These are phyloP conservation scores for Leptodactylus fuscus DNA, from an alignment of 2,113 vertebrate species.

Conservation along the genomic window DNA sequence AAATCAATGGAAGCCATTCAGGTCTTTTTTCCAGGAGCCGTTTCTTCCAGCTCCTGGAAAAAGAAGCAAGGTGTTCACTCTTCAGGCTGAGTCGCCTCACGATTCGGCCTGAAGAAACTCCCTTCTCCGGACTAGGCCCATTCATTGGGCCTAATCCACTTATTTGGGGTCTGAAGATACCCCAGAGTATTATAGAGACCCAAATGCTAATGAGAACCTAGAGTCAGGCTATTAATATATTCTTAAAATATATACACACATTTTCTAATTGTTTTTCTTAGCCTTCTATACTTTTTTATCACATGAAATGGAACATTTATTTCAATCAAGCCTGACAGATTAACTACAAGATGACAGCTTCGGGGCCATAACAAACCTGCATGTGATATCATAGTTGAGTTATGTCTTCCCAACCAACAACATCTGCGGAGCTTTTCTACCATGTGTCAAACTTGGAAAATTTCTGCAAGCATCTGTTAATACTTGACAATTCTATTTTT, in stretches of 20 bases:
- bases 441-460: constrained; percentile 67
- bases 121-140: too few relatives aligned
- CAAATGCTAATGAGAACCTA: too few relatives aligned
- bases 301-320: background rate
- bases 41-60: too few relatives aligned
- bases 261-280: background rate
- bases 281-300: background rate
- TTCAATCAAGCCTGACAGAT: background rate
- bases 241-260: background rate
- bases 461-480: constrained; percentile 64
- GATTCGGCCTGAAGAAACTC: too few relatives aligned
- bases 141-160: too few relatives aligned
- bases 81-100: too few relatives aligned
- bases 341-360: background rate
- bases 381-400: constrained; percentile 23
- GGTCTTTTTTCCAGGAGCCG: too few relatives aligned
- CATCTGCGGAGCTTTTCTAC: constrained; percentile 26
- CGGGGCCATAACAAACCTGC: background rate
- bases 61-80: too few relatives aligned
- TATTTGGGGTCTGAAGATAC: too few relatives aligned
- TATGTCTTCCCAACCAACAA: constrained; percentile 30
- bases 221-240: background rate
- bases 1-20: too few relatives aligned
- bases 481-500: constrained; percentile 39
- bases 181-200: too few relatives aligned